A percentile compares a stretch with the other conserved stretches of the same genome.
phyloP scores from a whole-genome alignment of 1,140 invertebrate species.

The Kradibia gibbosae region DNA sequence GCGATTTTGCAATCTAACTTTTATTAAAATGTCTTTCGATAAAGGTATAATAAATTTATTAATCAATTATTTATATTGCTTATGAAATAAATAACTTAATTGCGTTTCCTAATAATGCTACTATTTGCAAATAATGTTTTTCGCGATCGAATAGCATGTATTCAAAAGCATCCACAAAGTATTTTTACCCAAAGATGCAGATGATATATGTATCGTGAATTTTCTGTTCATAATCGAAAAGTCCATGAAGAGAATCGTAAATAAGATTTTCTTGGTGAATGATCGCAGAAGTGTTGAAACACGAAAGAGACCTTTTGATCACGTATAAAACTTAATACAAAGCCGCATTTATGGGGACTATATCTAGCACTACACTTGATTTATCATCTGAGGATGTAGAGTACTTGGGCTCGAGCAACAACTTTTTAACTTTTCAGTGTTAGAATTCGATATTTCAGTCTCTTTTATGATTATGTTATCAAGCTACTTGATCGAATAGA shows the following conservation, averaged over 20 bases:
- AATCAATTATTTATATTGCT: not conserved
- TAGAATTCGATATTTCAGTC: constrained; percentile 39
- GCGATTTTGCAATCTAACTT: not conserved
- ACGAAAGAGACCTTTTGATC: constrained; percentile 1
- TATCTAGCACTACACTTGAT: constrained; percentile 18
- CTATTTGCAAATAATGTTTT: not conserved
- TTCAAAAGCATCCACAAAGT: not conserved
- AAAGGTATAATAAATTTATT: not conserved
- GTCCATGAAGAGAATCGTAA: not conserved
- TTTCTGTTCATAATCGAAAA: not conserved
- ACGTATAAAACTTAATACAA: constrained; percentile 31
- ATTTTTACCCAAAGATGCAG: not conserved
- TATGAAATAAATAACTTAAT: not conserved
- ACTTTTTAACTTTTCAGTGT: constrained; percentile 13
- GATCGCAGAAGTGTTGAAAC: not conserved
- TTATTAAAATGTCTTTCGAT: not conserved
- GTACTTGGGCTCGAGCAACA: constrained; percentile 9
- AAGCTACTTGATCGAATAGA: not conserved
- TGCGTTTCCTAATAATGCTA: not conserved
- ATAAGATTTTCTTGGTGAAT: not conserved
- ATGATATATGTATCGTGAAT: not conserved
- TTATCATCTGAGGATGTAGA: constrained; percentile 32
- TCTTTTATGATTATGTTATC: constrained; percentile 28
- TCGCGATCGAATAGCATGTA: not conserved
- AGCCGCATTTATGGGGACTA: not conserved